phyloP scores from a whole-genome alignment of 2,113 vertebrate species.

The Epinephelus fuscoguttatus region DNA sequence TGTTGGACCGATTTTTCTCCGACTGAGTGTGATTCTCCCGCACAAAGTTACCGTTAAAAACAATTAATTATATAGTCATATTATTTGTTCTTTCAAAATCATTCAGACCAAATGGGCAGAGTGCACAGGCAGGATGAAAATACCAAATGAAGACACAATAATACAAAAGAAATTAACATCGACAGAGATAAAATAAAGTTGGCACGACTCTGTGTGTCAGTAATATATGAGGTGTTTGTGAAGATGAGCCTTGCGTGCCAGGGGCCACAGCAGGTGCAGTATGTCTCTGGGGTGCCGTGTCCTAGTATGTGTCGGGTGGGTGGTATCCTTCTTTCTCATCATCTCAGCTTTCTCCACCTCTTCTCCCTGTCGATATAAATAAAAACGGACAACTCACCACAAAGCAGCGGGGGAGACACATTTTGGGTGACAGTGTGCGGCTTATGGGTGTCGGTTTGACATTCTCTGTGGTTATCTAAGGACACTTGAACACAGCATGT shows the following conservation, averaged over 20 bases:
- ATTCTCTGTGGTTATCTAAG: slow-evolving; percentile 35
- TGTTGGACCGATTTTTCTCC: background rate
- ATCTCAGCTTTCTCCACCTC: slow-evolving; percentile 77
- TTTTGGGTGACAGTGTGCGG: background rate
- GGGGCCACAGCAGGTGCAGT: slow-evolving; percentile 75
- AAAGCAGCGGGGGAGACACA: slow-evolving; percentile 46
- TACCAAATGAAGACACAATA: background rate
- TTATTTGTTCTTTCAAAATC: background rate
- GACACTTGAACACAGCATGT: slow-evolving; percentile 9
- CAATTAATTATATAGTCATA: background rate
- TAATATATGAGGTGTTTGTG: slow-evolving; percentile 72
- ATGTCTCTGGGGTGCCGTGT: slow-evolving; percentile 68
- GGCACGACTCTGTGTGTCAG: slow-evolving; percentile 18
- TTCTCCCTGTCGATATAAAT: slow-evolving; percentile 74
- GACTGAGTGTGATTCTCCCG: background rate
- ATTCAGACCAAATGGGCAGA: background rate
- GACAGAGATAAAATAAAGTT: slow-evolving; percentile 15
- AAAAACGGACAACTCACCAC: slow-evolving; percentile 71
- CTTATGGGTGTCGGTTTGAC: slow-evolving; percentile 9
- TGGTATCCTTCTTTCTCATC: slow-evolving; percentile 44
- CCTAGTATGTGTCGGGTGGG: slow-evolving; percentile 67
- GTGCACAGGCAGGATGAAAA: background rate
- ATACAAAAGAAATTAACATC: background rate
- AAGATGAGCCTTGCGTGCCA: slow-evolving; percentile 75
- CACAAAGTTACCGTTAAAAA: no score